Evolutionary conservation across 2,888 invertebrate genomes (phyloP).

Genomic region (Noctua janthe): DNA sequence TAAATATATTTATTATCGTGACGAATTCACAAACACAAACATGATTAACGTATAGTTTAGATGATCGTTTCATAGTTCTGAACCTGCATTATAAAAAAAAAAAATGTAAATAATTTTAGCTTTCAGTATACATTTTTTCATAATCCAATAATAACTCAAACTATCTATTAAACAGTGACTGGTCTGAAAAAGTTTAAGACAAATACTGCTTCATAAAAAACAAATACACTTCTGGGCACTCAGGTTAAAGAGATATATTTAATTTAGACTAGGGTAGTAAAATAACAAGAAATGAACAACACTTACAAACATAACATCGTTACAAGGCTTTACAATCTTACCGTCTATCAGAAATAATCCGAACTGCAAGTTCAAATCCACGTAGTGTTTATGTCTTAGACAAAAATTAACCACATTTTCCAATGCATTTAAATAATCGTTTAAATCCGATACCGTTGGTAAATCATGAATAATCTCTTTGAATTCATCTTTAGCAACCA

Average conservation of each 20-base stretch:
- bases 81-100: background rate
- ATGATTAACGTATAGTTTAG: background rate
- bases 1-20: background rate
- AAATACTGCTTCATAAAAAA: background rate
- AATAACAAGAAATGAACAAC: background rate
- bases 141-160: background rate
- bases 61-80: background rate
- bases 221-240: background rate
- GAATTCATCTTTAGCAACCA: background rate
- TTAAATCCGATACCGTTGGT: conserved; percentile 71
- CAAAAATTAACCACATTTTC: conserved; percentile 71
- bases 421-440: conserved; percentile 71
- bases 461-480: conserved; percentile 54
- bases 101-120: background rate
- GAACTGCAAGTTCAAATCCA: conserved; percentile 76
- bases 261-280: background rate
- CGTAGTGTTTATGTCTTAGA: conserved; percentile 63
- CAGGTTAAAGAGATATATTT: background rate
- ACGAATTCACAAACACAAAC: background rate
- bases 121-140: background rate
- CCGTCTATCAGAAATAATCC: conserved; percentile 80
- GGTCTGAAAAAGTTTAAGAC: background rate
- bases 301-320: background rate
- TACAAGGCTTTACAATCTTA: conserved; percentile 62
- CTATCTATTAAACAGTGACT: background rate